Conservation (phyloP, 2,113 vertebrate genomes). For the Anguilla japonica region DNA sequence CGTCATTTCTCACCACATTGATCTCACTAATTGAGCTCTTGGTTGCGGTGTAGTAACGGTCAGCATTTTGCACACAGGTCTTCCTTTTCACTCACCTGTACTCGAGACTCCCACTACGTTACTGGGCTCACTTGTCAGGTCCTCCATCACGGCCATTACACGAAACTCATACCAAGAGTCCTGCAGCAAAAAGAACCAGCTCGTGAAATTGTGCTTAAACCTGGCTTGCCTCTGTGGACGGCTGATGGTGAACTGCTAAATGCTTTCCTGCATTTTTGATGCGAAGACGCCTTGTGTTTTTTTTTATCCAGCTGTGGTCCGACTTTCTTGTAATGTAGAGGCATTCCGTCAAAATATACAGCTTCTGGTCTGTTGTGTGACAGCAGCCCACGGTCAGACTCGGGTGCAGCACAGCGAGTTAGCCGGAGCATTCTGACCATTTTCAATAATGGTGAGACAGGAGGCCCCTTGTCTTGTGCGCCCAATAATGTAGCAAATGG, state of each 20-base stretch:
- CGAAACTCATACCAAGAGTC: constrained; percentile 98
- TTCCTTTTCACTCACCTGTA: constrained; percentile 77
- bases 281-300: neutral
- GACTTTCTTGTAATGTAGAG: neutral
- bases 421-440: neutral
- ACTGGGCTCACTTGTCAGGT: constrained; percentile 93
- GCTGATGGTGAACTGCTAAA: no score
- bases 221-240: neutral
- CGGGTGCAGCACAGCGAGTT: no score
- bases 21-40: neutral
- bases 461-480: neutral
- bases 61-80: neutral
- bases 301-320: neutral
- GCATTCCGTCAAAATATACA: neutral
- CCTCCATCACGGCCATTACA: constrained; percentile 94
- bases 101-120: constrained; percentile 95
- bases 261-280: neutral
- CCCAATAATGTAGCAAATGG: neutral
- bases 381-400: neutral
- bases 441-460: neutral
- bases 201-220: neutral
- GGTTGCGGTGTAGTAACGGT: neutral
- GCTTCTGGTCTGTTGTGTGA: neutral
- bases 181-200: constrained; percentile 51
- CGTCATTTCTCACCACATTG: neutral